These are phyloP conservation scores for Drosophila micromelanica DNA, from an alignment of 1,140 invertebrate species.

Conservation along the genomic window DNA sequence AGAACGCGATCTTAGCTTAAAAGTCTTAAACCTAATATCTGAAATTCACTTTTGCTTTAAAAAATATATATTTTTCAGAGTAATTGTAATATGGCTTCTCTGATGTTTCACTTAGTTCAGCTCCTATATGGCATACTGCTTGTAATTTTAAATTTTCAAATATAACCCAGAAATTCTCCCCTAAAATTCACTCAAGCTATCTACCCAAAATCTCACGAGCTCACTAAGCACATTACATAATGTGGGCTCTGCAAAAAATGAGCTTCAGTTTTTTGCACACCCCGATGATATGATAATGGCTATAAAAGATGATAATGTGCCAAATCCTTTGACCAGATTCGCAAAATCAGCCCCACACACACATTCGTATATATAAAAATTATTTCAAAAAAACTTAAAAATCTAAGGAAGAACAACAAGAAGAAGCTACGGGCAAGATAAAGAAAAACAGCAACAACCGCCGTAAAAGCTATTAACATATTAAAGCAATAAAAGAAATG, in stretches of 20 bases:
- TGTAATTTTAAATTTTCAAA: background rate
- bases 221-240: conserved; percentile 70
- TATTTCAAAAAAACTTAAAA: conserved; percentile 54
- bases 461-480: conserved; percentile 80
- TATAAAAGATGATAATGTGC: conserved; percentile 69
- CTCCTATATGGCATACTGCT: too few relatives aligned
- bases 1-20: too few relatives aligned
- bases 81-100: background rate
- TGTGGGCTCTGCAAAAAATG: conserved; percentile 14
- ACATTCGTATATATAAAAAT: conserved; percentile 37
- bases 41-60: background rate
- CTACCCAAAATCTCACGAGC: conserved; percentile 57
- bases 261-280: conserved; percentile 36
- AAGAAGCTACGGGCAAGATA: conserved; percentile 22
- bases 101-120: background rate
- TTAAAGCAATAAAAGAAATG: conserved; percentile 84
- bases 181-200: conserved; percentile 20
- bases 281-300: conserved; percentile 66
- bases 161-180: background rate
- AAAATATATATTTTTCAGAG: background rate
- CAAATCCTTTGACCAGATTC: conserved; percentile 75
- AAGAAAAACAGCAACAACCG: conserved; percentile 51
- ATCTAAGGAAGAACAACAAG: background rate
- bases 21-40: too few relatives aligned
- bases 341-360: conserved; percentile 53